Evolutionary conservation across 2,113 vertebrate genomes (phyloP).

Genomic region (Axis porcinus): DNA sequence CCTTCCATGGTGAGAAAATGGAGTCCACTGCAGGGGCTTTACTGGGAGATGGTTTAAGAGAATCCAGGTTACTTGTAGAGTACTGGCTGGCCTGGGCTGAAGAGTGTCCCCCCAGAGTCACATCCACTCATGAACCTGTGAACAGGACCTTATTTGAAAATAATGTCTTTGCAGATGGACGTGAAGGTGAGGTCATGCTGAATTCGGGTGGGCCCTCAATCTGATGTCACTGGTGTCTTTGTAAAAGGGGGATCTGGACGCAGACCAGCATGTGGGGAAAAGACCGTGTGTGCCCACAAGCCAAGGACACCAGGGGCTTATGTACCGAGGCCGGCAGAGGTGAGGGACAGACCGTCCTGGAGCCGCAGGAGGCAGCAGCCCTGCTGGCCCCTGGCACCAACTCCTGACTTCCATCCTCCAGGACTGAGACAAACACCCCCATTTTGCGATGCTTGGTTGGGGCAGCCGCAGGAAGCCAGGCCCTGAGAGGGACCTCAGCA

Average conservation of each 20-base stretch:
- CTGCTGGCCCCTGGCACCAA: rapidly evolving
- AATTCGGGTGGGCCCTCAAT: background rate
- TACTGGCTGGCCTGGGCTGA: background rate
- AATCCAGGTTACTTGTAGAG: rapidly evolving
- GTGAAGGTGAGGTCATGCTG: background rate
- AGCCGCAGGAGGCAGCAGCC: background rate
- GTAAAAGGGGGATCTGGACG: too few species aligned
- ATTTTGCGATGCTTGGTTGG: rapidly evolving
- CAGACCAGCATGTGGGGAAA: background rate
- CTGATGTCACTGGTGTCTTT: background rate
- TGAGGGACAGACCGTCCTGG: rapidly evolving
- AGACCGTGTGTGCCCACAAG: background rate
- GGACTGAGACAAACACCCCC: rapidly evolving
- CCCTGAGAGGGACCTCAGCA: rapidly evolving
- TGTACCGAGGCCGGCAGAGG: rapidly evolving
- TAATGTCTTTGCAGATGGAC: background rate
- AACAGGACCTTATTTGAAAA: background rate
- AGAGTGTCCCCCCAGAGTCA: too few species aligned
- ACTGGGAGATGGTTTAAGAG: background rate
- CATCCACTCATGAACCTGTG: background rate
- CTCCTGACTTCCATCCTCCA: background rate
- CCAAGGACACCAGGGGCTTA: too few species aligned
- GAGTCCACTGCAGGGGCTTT: rapidly evolving
- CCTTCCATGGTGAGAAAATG: rapidly evolving
- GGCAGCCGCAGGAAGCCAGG: rapidly evolving